Base-by-base conservation (phyloP, 1,140 invertebrate species). In the Thaumetopoea pityocampa region DNA sequence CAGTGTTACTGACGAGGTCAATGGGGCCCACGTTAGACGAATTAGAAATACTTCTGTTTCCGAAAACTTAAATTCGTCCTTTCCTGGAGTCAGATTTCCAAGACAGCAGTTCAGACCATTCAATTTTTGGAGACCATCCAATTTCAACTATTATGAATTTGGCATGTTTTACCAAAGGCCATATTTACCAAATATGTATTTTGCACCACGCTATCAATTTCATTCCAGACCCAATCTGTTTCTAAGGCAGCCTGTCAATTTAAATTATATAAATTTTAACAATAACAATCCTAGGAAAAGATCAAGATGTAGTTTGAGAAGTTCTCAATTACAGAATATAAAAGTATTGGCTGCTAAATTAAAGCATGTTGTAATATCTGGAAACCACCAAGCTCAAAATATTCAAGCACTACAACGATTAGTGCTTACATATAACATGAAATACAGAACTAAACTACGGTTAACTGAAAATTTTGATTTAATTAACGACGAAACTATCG, bases 341-440 rank as follows among this genome's bases (percentile, higher is more conserved):
- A 66, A 57, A 36, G 55, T 36, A 5, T 29, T 77, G 12, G 60
- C 67, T 14, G 12, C 24, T 0, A 65, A 47, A 34, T 38, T 71
- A 20, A 79, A 68, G 50, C 27, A 45, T 17, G 29, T 72, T 2
- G 5, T 61, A 0, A 7, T 18, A n/a, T 20, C 19, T 5, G 60
- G 59, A 6, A 59, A 51, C 20, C 23, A 11, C 1, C 40, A 59
- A 7, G 20, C 26, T 2, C 16, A 52, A 8, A 62, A 52, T 12
- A 43, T 73, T 22, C 24, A 58, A 8, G 35, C 53, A 0, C 27
- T 80, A 1, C 61, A 66, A 4, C 63, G 26, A 27, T 41, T 80
- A 1, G 60, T 80, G 14, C 40, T 65, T 2, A 54, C 55, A 4
- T 80, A 73, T 24, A 83, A 83, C 37, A 28, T 5, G 3, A 67